A percentile compares a stretch with the other conserved stretches of the same genome.
These are phyloP conservation scores for Oryzaephilus surinamensis DNA, from an alignment of 1,140 invertebrate genomes.

Conservation along the genomic window DNA sequence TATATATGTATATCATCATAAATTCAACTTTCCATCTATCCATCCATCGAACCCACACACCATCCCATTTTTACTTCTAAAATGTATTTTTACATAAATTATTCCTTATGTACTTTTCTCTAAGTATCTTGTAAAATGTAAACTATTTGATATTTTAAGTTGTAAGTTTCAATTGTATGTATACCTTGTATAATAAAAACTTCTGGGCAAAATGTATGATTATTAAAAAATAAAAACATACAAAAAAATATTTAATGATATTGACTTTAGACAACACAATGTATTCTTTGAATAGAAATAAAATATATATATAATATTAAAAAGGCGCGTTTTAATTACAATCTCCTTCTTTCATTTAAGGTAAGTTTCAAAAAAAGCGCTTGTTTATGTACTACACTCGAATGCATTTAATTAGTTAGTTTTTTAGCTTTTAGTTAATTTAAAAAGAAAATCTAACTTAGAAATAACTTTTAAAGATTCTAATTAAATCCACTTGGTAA, in stretches of 20 bases:
- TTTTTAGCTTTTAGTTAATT: no score
- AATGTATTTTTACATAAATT: slow-evolving; percentile 20
- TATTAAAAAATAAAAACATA: no score
- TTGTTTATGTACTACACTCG: no score
- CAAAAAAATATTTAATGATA: slow-evolving; percentile 36
- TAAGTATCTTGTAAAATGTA: slow-evolving; percentile 2
- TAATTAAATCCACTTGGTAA: no score
- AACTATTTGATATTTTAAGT: neutral
- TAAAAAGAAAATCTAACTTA: no score
- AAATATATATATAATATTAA: slow-evolving; percentile 13
- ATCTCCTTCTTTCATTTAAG: neutral
- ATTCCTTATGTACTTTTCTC: neutral
- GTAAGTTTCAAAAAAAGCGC: no score
- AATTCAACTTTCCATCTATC: no score
- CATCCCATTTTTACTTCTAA: slow-evolving; percentile 26
- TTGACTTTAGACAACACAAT: slow-evolving; percentile 37
- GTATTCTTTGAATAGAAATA: slow-evolving; percentile 39
- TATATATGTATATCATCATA: no score
- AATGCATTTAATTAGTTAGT: no score
- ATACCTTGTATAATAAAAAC: slow-evolving; percentile 12
- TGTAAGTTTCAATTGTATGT: slow-evolving; percentile 8
- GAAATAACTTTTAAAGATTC: no score
- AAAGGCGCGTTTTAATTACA: neutral
- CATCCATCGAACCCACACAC: no score
- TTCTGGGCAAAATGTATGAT: slow-evolving; percentile 36